These are phyloP conservation scores for Pseudoatta argentina DNA, from an alignment of 1,140 invertebrate species.

Conservation along the genomic window DNA sequence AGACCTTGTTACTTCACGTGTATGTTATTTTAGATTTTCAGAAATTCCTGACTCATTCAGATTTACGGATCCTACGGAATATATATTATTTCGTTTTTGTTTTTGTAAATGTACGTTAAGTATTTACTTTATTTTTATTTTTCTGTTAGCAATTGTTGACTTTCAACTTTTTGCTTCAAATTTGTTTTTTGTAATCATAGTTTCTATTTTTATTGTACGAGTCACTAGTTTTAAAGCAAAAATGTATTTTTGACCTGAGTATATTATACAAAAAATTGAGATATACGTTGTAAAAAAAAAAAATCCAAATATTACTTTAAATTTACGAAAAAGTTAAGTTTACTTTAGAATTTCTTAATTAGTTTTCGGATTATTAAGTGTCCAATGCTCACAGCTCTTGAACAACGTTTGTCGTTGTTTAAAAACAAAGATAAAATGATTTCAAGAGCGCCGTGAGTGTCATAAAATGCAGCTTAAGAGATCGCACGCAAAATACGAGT, in stretches of 20 bases:
- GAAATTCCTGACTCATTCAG: background rate
- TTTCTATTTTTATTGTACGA: background rate
- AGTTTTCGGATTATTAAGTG: background rate
- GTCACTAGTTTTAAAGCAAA: background rate
- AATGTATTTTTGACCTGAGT: background rate
- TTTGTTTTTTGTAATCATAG: background rate
- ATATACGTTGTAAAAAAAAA: background rate
- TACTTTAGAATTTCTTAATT: background rate
- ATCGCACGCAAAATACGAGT: background rate
- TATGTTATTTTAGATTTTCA: background rate
- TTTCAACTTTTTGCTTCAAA: background rate
- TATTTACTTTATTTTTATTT: background rate
- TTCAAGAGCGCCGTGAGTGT: too few species aligned
- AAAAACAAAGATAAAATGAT: too few species aligned
- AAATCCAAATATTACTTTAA: background rate
- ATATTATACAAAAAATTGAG: background rate
- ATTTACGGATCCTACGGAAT: background rate
- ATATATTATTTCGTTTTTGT: background rate
- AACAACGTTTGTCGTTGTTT: too few species aligned
- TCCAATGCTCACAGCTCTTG: too few species aligned
- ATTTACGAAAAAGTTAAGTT: background rate
- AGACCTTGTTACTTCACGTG: slow-evolving; percentile 18
- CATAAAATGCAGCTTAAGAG: too few species aligned
- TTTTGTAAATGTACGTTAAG: too few species aligned
- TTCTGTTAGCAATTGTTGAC: background rate